Evolutionary conservation across 2,888 invertebrate species (phyloP).

Genomic region (Embidobia sp.): DNA sequence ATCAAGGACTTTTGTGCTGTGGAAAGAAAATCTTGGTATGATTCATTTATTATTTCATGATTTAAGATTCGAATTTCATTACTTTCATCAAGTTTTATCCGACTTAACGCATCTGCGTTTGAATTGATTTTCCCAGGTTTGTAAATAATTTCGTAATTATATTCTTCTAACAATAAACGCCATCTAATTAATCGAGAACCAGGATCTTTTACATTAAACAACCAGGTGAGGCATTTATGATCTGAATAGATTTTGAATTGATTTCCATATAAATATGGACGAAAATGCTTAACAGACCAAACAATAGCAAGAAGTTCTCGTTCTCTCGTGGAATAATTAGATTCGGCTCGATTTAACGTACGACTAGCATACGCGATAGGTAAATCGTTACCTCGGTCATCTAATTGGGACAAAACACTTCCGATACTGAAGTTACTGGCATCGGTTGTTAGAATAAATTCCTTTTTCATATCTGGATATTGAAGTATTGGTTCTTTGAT

Average conservation of each 20-base stretch:
- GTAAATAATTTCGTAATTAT: too few relatives aligned
- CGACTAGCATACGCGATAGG: constrained; percentile 28
- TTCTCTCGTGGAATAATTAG: constrained; percentile 25
- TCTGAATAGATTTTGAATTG: too few relatives aligned
- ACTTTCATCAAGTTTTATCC: too few relatives aligned
- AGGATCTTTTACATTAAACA: too few relatives aligned
- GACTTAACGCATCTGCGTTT: too few relatives aligned
- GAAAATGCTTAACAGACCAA: constrained; percentile 18
- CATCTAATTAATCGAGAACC: too few relatives aligned
- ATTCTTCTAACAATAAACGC: too few relatives aligned
- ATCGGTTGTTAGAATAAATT: constrained; percentile 72
- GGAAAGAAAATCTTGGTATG: constrained; percentile 2
- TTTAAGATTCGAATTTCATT: too few relatives aligned
- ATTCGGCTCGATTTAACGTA: constrained; percentile 25
- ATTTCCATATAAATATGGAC: too few relatives aligned
- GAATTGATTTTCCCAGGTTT: too few relatives aligned
- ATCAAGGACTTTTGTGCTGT: constrained; percentile 1
- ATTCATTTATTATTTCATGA: too few relatives aligned
- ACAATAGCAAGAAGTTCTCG: constrained; percentile 22
- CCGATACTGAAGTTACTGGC: constrained; percentile 63
- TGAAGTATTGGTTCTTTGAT: constrained; percentile 45
- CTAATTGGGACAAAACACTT: constrained; percentile 21
- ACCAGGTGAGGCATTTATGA: too few relatives aligned
- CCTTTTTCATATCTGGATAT: constrained; percentile 72
- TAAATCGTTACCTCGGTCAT: constrained; percentile 12